Evolutionary conservation across 2,888 invertebrate genomes (phyloP).

Genomic region (Diarsia brunnea): DNA sequence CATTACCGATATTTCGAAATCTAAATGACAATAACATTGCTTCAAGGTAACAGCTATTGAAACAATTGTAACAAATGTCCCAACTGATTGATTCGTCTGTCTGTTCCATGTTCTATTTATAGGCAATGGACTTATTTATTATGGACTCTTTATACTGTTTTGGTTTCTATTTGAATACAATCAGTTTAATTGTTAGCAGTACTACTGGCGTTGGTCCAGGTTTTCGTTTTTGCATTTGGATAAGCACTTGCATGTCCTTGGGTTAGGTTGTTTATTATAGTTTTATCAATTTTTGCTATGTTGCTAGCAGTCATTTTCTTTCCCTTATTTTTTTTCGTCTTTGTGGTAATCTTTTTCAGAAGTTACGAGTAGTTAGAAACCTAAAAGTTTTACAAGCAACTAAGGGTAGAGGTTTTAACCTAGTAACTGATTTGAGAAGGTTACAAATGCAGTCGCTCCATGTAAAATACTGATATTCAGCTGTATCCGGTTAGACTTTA

Average conservation of each 20-base stretch:
- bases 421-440: neutral
- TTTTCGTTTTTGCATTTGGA: slow-evolving; percentile 24
- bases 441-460: neutral
- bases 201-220: slow-evolving; percentile 16
- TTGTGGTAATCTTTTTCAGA: no score
- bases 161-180: slow-evolving; percentile 45
- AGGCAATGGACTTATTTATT: slow-evolving; percentile 29
- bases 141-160: slow-evolving; percentile 7
- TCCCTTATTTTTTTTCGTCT: neutral
- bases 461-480: neutral
- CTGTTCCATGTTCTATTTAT: slow-evolving; percentile 34
- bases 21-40: slow-evolving; percentile 32
- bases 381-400: neutral
- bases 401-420: neutral
- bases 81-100: slow-evolving; percentile 45
- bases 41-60: slow-evolving; percentile 42
- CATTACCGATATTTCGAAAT: slow-evolving; percentile 29
- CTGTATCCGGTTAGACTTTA: neutral
- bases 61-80: slow-evolving; percentile 41
- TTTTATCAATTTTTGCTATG: neutral
- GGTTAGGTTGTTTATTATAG: neutral
- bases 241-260: slow-evolving; percentile 3
- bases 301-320: neutral
- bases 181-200: slow-evolving; percentile 24
- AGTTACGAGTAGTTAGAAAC: neutral